Conservation (phyloP, 1,140 invertebrate genomes). For the Bombus impatiens region DNA sequence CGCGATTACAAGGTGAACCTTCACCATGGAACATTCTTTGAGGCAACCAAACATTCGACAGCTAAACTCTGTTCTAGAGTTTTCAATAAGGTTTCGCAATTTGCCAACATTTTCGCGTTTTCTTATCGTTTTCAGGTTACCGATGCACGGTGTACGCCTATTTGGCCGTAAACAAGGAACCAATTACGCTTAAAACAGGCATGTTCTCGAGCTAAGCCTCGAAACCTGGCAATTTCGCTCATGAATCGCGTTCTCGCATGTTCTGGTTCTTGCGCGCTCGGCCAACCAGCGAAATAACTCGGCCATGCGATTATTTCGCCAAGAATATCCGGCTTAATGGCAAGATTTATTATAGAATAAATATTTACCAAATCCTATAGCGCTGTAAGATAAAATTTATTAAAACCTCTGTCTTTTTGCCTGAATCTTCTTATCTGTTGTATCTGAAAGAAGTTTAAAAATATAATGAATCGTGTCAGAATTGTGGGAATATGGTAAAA, state of each 20-base stretch:
- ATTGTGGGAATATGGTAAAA: too few relatives aligned
- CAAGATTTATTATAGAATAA: too few relatives aligned
- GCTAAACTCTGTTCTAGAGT: neutral
- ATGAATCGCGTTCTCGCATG: neutral
- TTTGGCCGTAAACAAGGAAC: neutral
- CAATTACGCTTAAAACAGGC: constrained; percentile 1
- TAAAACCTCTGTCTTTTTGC: too few relatives aligned
- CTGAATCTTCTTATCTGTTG: too few relatives aligned
- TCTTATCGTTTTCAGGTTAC: neutral
- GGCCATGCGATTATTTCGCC: neutral
- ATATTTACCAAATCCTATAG: neutral
- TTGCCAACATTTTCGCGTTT: neutral
- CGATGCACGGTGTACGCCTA: too few relatives aligned
- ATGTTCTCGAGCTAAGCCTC: neutral
- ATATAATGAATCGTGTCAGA: too few relatives aligned
- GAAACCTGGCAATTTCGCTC: neutral
- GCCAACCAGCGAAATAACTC: neutral
- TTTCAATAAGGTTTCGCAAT: neutral
- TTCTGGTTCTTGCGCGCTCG: neutral
- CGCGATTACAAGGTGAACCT: neutral
- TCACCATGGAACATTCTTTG: too few relatives aligned
- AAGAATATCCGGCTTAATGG: neutral
- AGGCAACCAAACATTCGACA: neutral
- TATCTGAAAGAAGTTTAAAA: too few relatives aligned
- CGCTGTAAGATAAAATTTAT: too few relatives aligned